phyloP scores from a whole-genome alignment of 2,888 invertebrate genomes.

The Drosophila neotestacea region DNA sequence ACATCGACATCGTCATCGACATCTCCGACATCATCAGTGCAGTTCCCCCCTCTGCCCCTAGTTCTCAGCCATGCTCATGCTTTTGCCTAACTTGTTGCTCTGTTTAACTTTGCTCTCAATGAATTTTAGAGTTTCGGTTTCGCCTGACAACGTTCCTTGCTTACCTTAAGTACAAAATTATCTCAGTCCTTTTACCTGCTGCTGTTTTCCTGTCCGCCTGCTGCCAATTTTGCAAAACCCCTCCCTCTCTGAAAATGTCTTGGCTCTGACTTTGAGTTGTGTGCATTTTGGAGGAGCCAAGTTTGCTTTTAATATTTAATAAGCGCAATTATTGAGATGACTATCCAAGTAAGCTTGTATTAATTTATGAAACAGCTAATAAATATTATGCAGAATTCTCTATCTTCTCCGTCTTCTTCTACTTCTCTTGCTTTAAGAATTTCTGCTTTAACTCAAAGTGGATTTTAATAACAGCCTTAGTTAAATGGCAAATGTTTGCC shows the following conservation, averaged over 20 bases:
- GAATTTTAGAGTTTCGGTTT: slow-evolving; percentile 74
- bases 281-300: slow-evolving; percentile 56
- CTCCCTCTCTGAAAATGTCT: background rate
- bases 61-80: background rate
- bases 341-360: slow-evolving; percentile 57
- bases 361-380: slow-evolving; percentile 55
- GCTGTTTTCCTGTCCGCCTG: slow-evolving; percentile 3
- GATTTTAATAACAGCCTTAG: slow-evolving; percentile 30
- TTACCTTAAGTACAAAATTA: slow-evolving; percentile 25
- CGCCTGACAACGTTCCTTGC: slow-evolving; percentile 24
- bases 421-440: background rate
- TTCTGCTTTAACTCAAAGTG: slow-evolving; percentile 35
- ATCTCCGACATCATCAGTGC: slow-evolving; percentile 5
- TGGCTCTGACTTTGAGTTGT: slow-evolving; percentile 22
- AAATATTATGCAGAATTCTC: slow-evolving; percentile 28
- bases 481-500: slow-evolving; percentile 18
- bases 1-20: slow-evolving; percentile 39
- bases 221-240: background rate
- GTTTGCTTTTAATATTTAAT: slow-evolving; percentile 68
- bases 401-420: background rate
- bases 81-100: slow-evolving; percentile 69
- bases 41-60: background rate
- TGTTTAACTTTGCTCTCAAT: slow-evolving; percentile 77
- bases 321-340: slow-evolving; percentile 70
- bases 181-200: slow-evolving; percentile 3